A percentile compares a stretch with the other conserved stretches of the same genome.
phyloP scores from a whole-genome alignment of 2,113 vertebrate species.

The Antigone vipio region DNA sequence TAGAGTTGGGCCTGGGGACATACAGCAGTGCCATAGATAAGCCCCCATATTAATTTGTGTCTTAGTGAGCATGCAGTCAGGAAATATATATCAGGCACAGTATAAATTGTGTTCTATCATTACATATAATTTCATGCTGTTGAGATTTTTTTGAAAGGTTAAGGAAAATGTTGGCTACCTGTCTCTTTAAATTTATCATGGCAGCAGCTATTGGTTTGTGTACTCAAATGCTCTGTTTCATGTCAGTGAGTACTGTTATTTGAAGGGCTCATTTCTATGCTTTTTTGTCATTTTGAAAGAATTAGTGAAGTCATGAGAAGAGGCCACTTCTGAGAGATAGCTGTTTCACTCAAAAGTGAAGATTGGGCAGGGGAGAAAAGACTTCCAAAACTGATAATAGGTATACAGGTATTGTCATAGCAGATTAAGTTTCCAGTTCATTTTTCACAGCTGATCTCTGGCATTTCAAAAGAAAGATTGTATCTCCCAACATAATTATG shows the following conservation, averaged over 20 bases:
- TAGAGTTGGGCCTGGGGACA: background rate
- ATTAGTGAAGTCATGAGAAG: background rate
- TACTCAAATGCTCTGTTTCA: background rate
- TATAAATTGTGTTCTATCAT: background rate
- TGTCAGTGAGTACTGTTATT: background rate
- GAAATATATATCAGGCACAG: background rate
- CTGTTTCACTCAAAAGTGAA: background rate
- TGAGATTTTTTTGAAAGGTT: constrained; percentile 12
- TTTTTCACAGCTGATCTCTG: background rate
- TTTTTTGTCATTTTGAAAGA: background rate
- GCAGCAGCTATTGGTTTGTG: background rate
- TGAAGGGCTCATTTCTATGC: background rate
- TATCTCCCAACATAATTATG: background rate
- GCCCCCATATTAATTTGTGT: background rate
- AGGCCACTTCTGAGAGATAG: background rate
- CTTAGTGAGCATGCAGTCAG: background rate
- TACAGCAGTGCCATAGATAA: background rate
- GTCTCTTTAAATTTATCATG: background rate
- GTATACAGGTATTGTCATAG: background rate
- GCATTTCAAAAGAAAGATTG: background rate
- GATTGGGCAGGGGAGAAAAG: background rate
- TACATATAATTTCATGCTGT: background rate
- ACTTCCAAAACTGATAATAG: background rate
- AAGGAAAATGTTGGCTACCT: background rate
- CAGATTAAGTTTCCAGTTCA: background rate